Base-by-base conservation (phyloP, 2,113 vertebrate genomes). In the Seriola aureovittata region DNA sequence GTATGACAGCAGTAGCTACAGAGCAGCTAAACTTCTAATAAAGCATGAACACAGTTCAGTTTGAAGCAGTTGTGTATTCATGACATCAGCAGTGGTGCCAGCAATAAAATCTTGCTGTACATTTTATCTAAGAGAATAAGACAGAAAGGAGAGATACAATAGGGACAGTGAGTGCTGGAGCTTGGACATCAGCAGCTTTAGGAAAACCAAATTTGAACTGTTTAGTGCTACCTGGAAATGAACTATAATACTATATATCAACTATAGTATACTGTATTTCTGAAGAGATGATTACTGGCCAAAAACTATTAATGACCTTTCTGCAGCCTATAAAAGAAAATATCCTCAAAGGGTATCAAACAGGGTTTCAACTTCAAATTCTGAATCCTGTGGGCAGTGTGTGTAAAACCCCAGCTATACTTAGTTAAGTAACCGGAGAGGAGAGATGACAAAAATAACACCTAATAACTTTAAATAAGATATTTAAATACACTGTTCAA, bases 1-100 rank as follows among this genome's bases (percentile, higher is more conserved):
- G 52, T 46, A 46, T n/a, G 48, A 77, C 58, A 69, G 74, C 84
- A 81, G 66, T 40, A 40, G 80, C 81, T 82, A 80, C 48, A 84
- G 54, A 82, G 74, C 88, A 76, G 71, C 71, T 83, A 68, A 71
- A 52, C 59, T 46, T 40, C 59, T 58, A 80, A n/a, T 21, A 76
- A 68, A 88, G 78, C 84, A 80, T 69, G 54, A 79, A 55, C 64
- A 78, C 70, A 54, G 69, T 63, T 64, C 48, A 70, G 66, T 91
- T 90, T 92, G 88, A 94, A 95, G 92, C 94, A 95, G 90, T 90
- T 88, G 90, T 84, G 92, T 73, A 74, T 89, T 83, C 70, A 59
- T 57, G 4, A 65, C 23, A 42, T 71, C 38, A 40, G 6, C 52
- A 70, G 54, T 48, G 67, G 19, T 34, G 55, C 44, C 55, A n/a